phyloP scores from a whole-genome alignment of 2,797 vertebrate species.

The Smutsia temminckii region DNA sequence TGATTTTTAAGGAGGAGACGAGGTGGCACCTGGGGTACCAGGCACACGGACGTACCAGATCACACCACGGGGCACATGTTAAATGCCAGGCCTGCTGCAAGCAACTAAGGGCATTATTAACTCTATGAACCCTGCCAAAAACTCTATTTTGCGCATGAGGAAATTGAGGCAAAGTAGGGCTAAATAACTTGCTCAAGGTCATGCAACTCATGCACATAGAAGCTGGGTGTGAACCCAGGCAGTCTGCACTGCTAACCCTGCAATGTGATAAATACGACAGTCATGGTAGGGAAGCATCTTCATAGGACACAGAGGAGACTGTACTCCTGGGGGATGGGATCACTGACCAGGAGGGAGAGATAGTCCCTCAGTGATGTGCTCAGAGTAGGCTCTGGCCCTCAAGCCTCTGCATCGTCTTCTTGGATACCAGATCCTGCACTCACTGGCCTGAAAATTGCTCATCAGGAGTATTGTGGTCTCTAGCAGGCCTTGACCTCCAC shows the following conservation, averaged over 20 bases:
- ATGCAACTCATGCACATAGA: background rate
- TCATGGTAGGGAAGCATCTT: background rate
- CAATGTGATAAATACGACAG: background rate
- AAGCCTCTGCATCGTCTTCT: background rate
- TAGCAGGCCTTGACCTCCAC: background rate
- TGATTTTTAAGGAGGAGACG: background rate
- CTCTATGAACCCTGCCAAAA: background rate
- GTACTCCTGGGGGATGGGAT: too few species aligned
- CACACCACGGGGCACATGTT: background rate
- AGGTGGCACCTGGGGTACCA: background rate
- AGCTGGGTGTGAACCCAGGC: background rate
- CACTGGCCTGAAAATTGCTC: background rate
- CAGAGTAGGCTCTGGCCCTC: background rate
- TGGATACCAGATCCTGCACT: background rate
- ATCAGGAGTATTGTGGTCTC: background rate
- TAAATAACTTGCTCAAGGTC: background rate
- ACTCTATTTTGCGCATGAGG: background rate
- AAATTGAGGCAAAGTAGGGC: background rate
- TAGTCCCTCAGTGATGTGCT: accelerated
- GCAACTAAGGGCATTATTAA: background rate
- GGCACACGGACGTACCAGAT: background rate
- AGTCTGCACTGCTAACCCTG: accelerated
- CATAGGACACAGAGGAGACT: background rate
- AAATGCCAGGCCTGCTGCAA: background rate
- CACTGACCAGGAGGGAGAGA: background rate